phyloP scores from a whole-genome alignment of 2,888 invertebrate genomes.

The Aspidiotus rigidus region DNA sequence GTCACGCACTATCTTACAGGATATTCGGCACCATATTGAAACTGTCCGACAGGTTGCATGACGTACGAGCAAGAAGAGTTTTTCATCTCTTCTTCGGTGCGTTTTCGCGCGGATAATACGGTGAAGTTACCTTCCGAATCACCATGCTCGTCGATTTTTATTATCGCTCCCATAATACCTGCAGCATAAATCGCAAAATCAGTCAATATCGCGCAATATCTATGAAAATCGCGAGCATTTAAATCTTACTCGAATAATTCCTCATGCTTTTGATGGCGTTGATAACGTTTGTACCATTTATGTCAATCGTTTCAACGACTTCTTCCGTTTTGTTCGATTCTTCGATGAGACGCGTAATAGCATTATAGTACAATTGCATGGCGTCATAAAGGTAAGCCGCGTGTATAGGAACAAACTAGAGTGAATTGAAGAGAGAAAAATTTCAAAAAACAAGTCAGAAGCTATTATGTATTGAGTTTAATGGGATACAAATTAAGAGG shows the following conservation, averaged over 20 bases:
- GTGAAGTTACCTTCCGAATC: constrained; percentile 98
- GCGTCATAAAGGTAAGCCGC: constrained; percentile 94
- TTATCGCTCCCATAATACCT: constrained; percentile 92
- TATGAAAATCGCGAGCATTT: not conserved
- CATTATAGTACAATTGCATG: constrained; percentile 79
- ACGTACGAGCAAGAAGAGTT: constrained; percentile 63
- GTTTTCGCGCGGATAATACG: constrained; percentile 67
- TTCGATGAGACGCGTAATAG: constrained; percentile 58
- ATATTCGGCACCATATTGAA: constrained; percentile 16
- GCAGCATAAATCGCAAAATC: constrained; percentile 30
- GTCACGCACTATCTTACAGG: not conserved
- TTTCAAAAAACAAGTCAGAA: too few species aligned
- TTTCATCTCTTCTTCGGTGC: constrained; percentile 45
- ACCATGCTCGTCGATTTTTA: constrained; percentile 81
- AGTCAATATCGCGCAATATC: not conserved
- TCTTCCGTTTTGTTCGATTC: constrained; percentile 49
- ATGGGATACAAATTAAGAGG: too few species aligned
- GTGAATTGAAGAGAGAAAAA: not conserved
- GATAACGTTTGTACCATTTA: constrained; percentile 79
- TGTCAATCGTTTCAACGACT: constrained; percentile 59
- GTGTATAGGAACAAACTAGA: constrained; percentile 74
- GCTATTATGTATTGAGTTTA: too few species aligned
- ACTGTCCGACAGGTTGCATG: constrained; percentile 61
- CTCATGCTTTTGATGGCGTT: constrained; percentile 73
- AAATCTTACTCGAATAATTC: constrained; percentile 71